Base-by-base conservation (phyloP, 1,140 invertebrate species). In the Brachystomella parvula region DNA sequence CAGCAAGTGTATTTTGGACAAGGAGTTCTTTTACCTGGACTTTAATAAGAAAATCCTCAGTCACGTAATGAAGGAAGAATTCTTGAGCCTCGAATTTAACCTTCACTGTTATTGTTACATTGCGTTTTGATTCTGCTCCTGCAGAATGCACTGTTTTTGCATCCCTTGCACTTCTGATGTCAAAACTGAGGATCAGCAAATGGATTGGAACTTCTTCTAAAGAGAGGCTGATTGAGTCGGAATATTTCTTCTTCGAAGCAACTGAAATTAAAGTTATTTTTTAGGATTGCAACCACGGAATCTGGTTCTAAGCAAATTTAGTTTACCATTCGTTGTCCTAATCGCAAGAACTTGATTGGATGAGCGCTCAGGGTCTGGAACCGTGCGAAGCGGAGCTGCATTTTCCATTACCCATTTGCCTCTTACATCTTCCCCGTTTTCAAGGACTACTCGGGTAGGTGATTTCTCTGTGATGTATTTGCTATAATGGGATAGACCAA, bases 401-500 rank as follows among this genome's bases (percentile, higher is more conserved):
- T 62, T 56, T 15, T 61, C 24, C 2, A 61, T 30, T 3, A 30
- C 53, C 77, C 77, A 74, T 63, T 71, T 44, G 67, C 74, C 82
- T 73, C 84, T 76, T 58, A 84, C 75, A 68, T 80, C 82, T 49
- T 88, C 86, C 0, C 84, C 85, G 78, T 94, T 88, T 74, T 94
- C 90, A 12, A 92, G 78, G 17, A 77, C 63, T 71, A 82, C 84
- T 67, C 84, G 78, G 35, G 84, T 82, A 3, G 89, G 88, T 72
- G 87, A 84, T 0, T 87, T 84, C 73, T 92, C 89, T 0, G 88
- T 90, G 21, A 93, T 76, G 79, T 93, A 91, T 80, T 97, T 97
- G 77, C 92, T 96, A 79, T 95, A 98, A 79, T 99, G 96, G 29
- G 94, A 91, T 35, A 99, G 78, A 0, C 92, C 96, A 78, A 94